A percentile compares a stretch with the other conserved stretches of the same genome.
These are phyloP conservation scores for Eremophila alpestris DNA, from an alignment of 2,797 vertebrate genomes.

Conservation along the genomic window DNA sequence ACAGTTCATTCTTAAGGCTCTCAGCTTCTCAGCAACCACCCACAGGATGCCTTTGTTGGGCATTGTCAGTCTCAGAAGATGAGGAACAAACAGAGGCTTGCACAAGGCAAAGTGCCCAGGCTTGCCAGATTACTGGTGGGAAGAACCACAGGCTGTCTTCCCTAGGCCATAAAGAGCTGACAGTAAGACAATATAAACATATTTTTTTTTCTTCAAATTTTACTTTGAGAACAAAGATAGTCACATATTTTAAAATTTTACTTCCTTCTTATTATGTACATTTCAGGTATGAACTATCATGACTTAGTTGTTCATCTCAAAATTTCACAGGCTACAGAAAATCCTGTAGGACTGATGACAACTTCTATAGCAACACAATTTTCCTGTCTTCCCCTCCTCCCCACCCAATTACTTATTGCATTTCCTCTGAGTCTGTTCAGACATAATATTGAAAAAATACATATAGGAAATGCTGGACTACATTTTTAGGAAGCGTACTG, in stretches of 20 bases:
- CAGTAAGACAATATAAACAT: not conserved
- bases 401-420: not conserved
- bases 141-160: not conserved
- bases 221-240: not conserved
- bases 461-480: not conserved
- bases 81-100: not conserved
- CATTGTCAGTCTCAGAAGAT: not conserved
- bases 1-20: not conserved
- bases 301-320: not conserved
- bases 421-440: not conserved
- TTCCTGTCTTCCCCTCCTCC: rapidly evolving
- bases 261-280: not conserved
- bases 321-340: not conserved
- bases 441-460: not conserved
- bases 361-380: not conserved
- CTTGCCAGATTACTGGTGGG: not conserved
- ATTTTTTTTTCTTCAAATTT: not conserved
- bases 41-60: not conserved
- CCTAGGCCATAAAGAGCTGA: not conserved
- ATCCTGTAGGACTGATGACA: not conserved
- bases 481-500: not conserved
- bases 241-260: not conserved
- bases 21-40: not conserved
- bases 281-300: not conserved
- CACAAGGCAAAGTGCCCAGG: not conserved